phyloP scores from a whole-genome alignment of 2,888 invertebrate species.

The Pheosia gnoma region DNA sequence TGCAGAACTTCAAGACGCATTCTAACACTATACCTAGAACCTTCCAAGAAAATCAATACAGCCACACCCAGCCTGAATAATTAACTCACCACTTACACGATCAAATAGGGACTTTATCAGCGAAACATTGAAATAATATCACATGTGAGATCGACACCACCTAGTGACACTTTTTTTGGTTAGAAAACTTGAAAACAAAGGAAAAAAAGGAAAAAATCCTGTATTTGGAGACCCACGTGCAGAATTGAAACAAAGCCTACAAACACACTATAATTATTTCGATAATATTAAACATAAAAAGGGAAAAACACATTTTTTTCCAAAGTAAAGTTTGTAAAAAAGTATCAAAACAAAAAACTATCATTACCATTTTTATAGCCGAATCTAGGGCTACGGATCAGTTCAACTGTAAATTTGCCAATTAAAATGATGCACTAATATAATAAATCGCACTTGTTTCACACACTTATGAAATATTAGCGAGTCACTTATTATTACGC shows the following conservation, averaged over 20 bases:
- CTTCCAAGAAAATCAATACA: slow-evolving; percentile 83
- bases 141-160: slow-evolving; percentile 76
- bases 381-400: slow-evolving; percentile 45
- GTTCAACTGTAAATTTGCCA: slow-evolving; percentile 28
- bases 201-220: slow-evolving; percentile 69
- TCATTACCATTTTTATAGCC: slow-evolving; percentile 81
- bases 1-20: slow-evolving; percentile 75
- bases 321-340: slow-evolving; percentile 79
- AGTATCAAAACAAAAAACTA: slow-evolving; percentile 85
- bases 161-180: slow-evolving; percentile 79
- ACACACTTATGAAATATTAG: slow-evolving; percentile 54
- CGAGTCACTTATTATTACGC: slow-evolving; percentile 56
- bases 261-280: slow-evolving; percentile 27
- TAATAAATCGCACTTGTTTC: slow-evolving; percentile 52
- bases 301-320: slow-evolving; percentile 63
- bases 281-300: slow-evolving; percentile 40
- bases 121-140: slow-evolving; percentile 65
- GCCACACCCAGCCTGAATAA: slow-evolving; percentile 84
- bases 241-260: slow-evolving; percentile 18
- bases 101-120: slow-evolving; percentile 48
- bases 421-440: slow-evolving; percentile 41
- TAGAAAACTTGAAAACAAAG: slow-evolving; percentile 80
- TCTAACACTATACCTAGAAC: slow-evolving; percentile 79
- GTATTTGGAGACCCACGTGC: slow-evolving; percentile 43
- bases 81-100: slow-evolving; percentile 60